Evolutionary conservation across 2,888 invertebrate species (phyloP).

Genomic region (Dastarcus helophoroides): DNA sequence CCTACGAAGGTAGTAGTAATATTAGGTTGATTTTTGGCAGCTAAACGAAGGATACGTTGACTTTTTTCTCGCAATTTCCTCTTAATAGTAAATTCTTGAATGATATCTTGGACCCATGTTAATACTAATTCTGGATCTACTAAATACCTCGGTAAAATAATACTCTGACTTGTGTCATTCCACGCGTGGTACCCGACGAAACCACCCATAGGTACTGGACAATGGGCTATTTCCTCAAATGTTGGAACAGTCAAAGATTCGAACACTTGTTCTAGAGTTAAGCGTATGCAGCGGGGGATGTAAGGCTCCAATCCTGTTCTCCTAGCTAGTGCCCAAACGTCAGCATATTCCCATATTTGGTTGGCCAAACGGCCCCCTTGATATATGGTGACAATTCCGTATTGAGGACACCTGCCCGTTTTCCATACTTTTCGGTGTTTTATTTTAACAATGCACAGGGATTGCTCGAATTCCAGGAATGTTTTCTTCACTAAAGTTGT

Average conservation of each 20-base stretch:
- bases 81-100: conserved; percentile 44
- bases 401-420: conserved; percentile 33
- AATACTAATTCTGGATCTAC: conserved; percentile 44
- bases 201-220: conserved; percentile 38
- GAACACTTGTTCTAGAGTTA: conserved; percentile 44
- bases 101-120: conserved; percentile 44
- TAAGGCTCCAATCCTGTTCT: conserved; percentile 40
- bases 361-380: conserved; percentile 39
- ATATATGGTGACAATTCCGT: conserved; percentile 39
- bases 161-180: conserved; percentile 46
- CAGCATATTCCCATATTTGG: conserved; percentile 43
- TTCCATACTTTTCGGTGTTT: conserved; percentile 33
- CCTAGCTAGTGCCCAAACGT: conserved; percentile 40
- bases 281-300: conserved; percentile 39
- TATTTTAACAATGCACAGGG: conserved; percentile 40
- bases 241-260: conserved; percentile 43
- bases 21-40: conserved; percentile 20
- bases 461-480: conserved; percentile 43
- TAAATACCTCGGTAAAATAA: conserved; percentile 43
- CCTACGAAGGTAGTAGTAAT: too few relatives aligned
- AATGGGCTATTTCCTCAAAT: conserved; percentile 43
- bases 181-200: conserved; percentile 42
- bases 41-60: conserved; percentile 34
- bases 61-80: conserved; percentile 38
- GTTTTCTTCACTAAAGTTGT: conserved; percentile 36